Conservation (phyloP, 1,140 invertebrate genomes). For the Hyposmocoma kahamanoa region DNA sequence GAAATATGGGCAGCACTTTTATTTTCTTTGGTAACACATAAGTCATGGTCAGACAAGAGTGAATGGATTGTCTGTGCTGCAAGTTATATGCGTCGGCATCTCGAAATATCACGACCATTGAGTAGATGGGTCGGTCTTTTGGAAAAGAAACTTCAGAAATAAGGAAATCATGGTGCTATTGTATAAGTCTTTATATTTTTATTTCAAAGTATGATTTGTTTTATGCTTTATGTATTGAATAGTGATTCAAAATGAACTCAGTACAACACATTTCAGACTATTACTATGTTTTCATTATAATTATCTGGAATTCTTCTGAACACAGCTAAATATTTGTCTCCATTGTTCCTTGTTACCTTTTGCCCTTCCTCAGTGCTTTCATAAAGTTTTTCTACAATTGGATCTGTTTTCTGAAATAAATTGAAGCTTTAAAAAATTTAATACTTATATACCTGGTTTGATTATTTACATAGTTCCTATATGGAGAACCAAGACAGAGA, state of each 20-base stretch:
- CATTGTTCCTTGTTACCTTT: conserved; percentile 97
- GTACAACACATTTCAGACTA: no score
- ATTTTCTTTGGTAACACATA: conserved; percentile 40
- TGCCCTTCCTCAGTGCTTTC: conserved; percentile 98
- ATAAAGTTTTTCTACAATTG: conserved; percentile 90
- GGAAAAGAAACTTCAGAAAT: conserved; percentile 50
- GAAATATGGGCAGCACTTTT: conserved; percentile 59
- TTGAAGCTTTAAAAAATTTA: conserved; percentile 1
- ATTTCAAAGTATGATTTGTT: no score
- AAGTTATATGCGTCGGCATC: conserved; percentile 40
- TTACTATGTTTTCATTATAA: conserved; percentile 17
- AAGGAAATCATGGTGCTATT: no score
- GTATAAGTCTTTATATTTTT: no score
- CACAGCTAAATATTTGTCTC: conserved; percentile 94
- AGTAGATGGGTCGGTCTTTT: conserved; percentile 49
- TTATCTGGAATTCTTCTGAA: conserved; percentile 81
- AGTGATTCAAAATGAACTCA: no score
- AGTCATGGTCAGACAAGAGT: conserved; percentile 33
- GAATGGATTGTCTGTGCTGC: conserved; percentile 39
- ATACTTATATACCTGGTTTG: no score
- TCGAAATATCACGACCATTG: conserved; percentile 39
- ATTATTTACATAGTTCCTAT: no score
- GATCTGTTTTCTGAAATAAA: conserved; percentile 81
- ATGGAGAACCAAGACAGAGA: no score
- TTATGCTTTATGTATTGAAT: no score